Conservation (phyloP, 2,888 invertebrate species). For the Nomada ferruginata region DNA sequence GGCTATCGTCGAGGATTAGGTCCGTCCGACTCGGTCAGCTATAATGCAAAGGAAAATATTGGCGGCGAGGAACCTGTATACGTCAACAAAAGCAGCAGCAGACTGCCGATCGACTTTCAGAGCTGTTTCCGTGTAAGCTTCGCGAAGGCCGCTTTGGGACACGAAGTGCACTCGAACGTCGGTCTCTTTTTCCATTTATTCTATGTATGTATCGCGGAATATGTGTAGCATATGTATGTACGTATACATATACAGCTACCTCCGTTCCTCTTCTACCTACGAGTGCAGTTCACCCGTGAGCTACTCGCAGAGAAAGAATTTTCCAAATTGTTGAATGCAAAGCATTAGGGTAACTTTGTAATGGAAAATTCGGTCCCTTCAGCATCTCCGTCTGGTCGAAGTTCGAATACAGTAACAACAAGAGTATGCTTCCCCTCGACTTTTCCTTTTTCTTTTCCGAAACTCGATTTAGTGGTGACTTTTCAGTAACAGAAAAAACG, state of each 20-base stretch:
- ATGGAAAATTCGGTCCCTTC: conserved; percentile 34
- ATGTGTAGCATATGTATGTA: conserved; percentile 3
- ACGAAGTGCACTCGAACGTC: conserved; percentile 59
- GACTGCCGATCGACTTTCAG: conserved; percentile 62
- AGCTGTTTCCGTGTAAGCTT: conserved; percentile 61
- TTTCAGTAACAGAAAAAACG: conserved; percentile 18
- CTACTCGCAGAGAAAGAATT: conserved; percentile 20
- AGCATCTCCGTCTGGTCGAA: neutral
- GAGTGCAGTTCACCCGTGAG: conserved; percentile 11
- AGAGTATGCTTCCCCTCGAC: no score
- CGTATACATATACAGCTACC: neutral
- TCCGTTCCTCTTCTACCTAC: neutral
- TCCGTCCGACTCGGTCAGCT: conserved; percentile 22
- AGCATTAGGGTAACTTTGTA: conserved; percentile 28
- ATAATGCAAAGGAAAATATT: conserved; percentile 57
- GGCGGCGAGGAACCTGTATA: conserved; percentile 40
- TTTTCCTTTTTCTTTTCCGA: no score
- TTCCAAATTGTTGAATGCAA: conserved; percentile 28
- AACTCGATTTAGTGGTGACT: neutral
- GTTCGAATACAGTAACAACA: no score
- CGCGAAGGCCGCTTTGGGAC: conserved; percentile 57
- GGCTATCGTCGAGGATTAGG: conserved; percentile 56
- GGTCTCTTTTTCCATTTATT: conserved; percentile 59
- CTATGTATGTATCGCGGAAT: conserved; percentile 41
- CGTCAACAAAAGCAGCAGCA: conserved; percentile 62